phyloP scores from a whole-genome alignment of 2,888 invertebrate genomes.

The Volucella inflata region DNA sequence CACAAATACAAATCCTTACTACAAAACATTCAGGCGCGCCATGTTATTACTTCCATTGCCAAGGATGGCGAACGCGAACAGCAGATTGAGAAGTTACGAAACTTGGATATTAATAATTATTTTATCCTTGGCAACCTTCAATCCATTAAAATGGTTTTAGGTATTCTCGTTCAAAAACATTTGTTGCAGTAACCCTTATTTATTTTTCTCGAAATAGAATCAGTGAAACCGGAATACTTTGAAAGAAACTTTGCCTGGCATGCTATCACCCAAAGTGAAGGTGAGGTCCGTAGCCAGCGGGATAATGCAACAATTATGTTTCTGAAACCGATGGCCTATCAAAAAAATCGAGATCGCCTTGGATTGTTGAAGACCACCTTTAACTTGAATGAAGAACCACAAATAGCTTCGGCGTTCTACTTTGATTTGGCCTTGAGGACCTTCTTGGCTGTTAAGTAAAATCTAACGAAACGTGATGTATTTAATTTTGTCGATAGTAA shows the following conservation, averaged over 20 bases:
- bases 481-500: neutral
- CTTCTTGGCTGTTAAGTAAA: constrained; percentile 90
- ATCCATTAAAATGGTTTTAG: constrained; percentile 89
- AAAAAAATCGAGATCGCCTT: constrained; percentile 88
- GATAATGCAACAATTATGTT: constrained; percentile 91
- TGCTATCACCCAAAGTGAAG: constrained; percentile 90
- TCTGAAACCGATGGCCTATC: constrained; percentile 89
- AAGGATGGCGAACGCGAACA: constrained; percentile 85
- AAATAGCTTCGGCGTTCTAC: constrained; percentile 93
- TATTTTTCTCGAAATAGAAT: constrained; percentile 81
- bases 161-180: constrained; percentile 77
- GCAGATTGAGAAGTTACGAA: constrained; percentile 89
- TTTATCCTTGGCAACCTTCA: constrained; percentile 91
- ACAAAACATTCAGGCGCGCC: constrained; percentile 94
- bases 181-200: neutral
- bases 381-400: constrained; percentile 88
- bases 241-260: constrained; percentile 95
- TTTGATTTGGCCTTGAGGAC: constrained; percentile 92
- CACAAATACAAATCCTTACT: constrained; percentile 96
- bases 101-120: constrained; percentile 94
- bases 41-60: constrained; percentile 90
- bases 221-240: constrained; percentile 90
- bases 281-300: constrained; percentile 89
- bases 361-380: constrained; percentile 89
- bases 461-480: constrained; percentile 26